Evolutionary conservation across 1,140 invertebrate species (phyloP), one percentile per base, ranked within the genome.

Genomic region (Diorhabda elongata): DNA sequence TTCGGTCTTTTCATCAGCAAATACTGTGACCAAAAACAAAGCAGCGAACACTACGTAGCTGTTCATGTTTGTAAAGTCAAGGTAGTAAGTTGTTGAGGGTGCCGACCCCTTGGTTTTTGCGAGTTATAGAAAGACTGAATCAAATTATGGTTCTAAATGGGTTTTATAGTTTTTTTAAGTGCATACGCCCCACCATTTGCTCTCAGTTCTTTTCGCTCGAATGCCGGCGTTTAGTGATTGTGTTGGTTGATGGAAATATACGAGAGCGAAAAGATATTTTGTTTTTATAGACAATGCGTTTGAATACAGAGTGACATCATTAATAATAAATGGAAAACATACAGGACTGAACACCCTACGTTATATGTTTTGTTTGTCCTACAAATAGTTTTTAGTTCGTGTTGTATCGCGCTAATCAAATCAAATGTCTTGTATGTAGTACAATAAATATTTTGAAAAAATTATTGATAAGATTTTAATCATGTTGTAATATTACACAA

Each of bases 1-100:
- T 52, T 82, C 82, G 52, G 87, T 84, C 69, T 84, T 76, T 44
- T 89, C 85, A 62, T 87, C 87, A 44, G 86, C 86, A 71, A 84
- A 81, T 59, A 83, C 87, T 43, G 85, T 80, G 57, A 85, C 87
- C 68, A 85, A 77, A 59, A 70, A 69, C 6, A 70, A 69, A 42
- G 66, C 66, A 11, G 66, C 58, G 52, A 74, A 58, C 58, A 68
- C 44, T 11, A 72, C 68, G 58, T 70, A 72, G 57, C 58, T 44
- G 70, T 73, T 73, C 71, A 73, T 73, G 57, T 67, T 73, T 42
- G 26, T 6, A 44, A 64, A 41, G 41, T 64, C 41, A n/a, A 41
- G 4, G 43, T 62, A 62, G 43, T 11, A 9, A 44, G 42, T 44
- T 62, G 61, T 44, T 62, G 42, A 44, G 61, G 61, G 47, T 52